phyloP scores from a whole-genome alignment of 2,888 invertebrate genomes.

The Pseudanteris insignis region DNA sequence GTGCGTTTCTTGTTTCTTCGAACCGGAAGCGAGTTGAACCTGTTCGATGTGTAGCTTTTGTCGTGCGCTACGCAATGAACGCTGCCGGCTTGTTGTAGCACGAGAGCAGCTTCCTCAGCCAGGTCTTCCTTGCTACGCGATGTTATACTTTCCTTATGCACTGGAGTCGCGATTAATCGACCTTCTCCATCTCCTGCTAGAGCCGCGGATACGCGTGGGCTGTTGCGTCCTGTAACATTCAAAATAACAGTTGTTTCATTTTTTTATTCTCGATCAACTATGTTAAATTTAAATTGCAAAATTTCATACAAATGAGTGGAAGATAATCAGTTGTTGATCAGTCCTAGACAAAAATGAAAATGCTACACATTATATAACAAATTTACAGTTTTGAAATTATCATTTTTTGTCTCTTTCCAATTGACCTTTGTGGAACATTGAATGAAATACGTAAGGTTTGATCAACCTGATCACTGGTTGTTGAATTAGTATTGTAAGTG shows the following conservation, averaged over 20 bases:
- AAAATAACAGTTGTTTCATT: slow-evolving; percentile 1
- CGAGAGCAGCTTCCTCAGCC: slow-evolving; percentile 79
- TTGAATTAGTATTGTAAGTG: too few relatives aligned
- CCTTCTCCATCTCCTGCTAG: slow-evolving; percentile 68
- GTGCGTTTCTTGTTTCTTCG: slow-evolving; percentile 67
- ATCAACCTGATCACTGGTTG: too few relatives aligned
- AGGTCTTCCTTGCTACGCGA: slow-evolving; percentile 78
- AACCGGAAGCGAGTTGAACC: slow-evolving; percentile 75
- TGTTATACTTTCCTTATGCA: slow-evolving; percentile 73
- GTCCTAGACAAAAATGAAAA: too few relatives aligned
- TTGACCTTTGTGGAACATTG: too few relatives aligned
- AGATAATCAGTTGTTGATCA: too few relatives aligned
- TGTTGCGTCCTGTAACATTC: slow-evolving; percentile 67
- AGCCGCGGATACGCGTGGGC: slow-evolving; percentile 66
- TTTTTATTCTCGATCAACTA: too few relatives aligned
- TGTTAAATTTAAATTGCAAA: too few relatives aligned
- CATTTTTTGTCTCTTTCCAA: too few relatives aligned
- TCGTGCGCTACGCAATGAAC: slow-evolving; percentile 71
- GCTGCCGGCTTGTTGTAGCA: slow-evolving; percentile 78
- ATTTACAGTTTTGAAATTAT: too few relatives aligned
- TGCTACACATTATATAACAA: too few relatives aligned
- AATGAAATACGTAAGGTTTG: too few relatives aligned
- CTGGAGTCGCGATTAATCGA: slow-evolving; percentile 66
- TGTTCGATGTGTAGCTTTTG: slow-evolving; percentile 55
- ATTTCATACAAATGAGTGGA: too few relatives aligned